These are phyloP conservation scores for Idris sp. DNA, from an alignment of 1,140 invertebrate genomes.

Conservation along the genomic window DNA sequence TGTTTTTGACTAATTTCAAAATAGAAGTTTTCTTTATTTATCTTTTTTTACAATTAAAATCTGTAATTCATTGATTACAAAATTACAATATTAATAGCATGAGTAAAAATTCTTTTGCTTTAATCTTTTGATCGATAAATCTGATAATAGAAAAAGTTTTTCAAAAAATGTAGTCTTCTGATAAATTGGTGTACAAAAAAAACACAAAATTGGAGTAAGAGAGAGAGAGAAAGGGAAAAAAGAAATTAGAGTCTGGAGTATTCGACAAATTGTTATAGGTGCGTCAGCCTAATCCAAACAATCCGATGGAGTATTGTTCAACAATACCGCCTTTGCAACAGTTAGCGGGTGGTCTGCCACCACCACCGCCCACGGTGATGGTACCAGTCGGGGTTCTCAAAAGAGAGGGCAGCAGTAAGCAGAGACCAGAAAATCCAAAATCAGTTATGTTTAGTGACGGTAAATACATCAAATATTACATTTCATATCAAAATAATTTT, in stretches of 20 bases:
- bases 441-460: conserved; percentile 96
- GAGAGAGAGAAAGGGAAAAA: too few species aligned
- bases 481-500: too few species aligned
- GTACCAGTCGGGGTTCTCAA: conserved; percentile 92
- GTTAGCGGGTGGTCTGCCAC: conserved; percentile 79
- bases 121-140: too few species aligned
- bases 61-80: too few species aligned
- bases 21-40: too few species aligned
- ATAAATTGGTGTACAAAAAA: conserved; percentile 53
- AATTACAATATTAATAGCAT: too few species aligned
- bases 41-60: too few species aligned
- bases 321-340: conserved; percentile 90
- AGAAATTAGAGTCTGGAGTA: conserved; percentile 83
- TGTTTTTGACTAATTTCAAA: too few species aligned
- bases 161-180: too few species aligned
- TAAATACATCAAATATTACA: too few species aligned
- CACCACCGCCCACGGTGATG: conserved; percentile 87
- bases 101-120: conserved; percentile 29
- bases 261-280: conserved; percentile 79
- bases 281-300: conserved; percentile 88
- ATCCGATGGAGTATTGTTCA: conserved; percentile 94
- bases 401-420: conserved; percentile 81
- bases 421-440: conserved; percentile 81
- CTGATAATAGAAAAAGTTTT: too few species aligned
- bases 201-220: too few species aligned